Evolutionary conservation across 1,140 invertebrate species (phyloP).

Genomic region (Panagrolaimus sp.): DNA sequence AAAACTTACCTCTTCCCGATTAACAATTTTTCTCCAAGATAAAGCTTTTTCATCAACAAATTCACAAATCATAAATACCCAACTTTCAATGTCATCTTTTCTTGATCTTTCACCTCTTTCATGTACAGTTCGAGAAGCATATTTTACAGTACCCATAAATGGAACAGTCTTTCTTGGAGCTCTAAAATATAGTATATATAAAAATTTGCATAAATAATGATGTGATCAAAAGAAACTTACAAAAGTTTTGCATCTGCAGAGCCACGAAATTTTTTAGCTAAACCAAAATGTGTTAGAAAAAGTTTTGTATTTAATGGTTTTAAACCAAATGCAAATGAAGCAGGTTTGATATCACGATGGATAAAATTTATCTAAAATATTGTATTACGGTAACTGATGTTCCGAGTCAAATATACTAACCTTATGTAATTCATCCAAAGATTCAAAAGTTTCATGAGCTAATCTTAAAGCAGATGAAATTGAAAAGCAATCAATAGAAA

Average conservation of each 20-base stretch:
- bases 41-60: not conserved
- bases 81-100: not conserved
- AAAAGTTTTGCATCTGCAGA: conserved; percentile 1
- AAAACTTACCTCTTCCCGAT: not conserved
- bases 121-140: conserved; percentile 4
- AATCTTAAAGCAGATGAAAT: not conserved
- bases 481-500: not conserved
- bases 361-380: not conserved
- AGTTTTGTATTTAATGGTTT: not conserved
- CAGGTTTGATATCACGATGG: conserved; percentile 11
- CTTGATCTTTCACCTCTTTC: conserved; percentile 9
- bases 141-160: conserved; percentile 15
- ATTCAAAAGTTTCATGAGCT: not conserved
- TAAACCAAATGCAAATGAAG: not conserved
- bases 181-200: not conserved
- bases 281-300: conserved; percentile 11
- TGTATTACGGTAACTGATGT: not conserved
- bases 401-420: not conserved
- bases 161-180: conserved; percentile 7
- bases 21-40: conserved; percentile 5
- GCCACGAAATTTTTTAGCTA: conserved; percentile 5
- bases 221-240: not conserved
- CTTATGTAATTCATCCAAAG: conserved; percentile 2
- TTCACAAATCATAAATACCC: not conserved
- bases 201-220: not conserved